A percentile compares a stretch with the other conserved stretches of the same genome.
These are phyloP conservation scores for Nautilus pompilius DNA, from an alignment of 1,140 invertebrate genomes.

Conservation along the genomic window DNA sequence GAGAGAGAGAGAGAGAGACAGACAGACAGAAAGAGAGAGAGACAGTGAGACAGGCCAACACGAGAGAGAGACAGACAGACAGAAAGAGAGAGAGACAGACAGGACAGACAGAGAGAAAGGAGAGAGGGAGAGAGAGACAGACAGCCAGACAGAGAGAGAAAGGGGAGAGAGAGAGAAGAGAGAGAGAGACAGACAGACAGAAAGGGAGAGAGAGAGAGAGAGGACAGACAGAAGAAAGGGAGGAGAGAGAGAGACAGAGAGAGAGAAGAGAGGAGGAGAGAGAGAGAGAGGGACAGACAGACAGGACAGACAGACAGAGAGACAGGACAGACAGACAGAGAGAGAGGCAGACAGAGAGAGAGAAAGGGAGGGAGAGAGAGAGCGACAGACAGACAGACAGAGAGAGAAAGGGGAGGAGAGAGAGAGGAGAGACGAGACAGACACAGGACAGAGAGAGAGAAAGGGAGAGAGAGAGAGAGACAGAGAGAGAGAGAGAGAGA, in stretches of 20 bases:
- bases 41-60: conserved; percentile 1
- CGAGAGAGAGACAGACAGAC: too few relatives aligned
- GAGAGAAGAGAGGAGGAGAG: neutral
- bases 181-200: too few relatives aligned
- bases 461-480: conserved; percentile 11
- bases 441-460: neutral
- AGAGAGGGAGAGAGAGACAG: too few relatives aligned
- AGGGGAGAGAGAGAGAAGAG: too few relatives aligned
- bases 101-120: too few relatives aligned
- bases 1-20: conserved; percentile 4
- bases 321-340: neutral
- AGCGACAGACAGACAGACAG: neutral
- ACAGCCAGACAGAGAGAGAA: too few relatives aligned
- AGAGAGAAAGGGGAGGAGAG: neutral
- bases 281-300: conserved; percentile 6
- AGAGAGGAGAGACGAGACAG: neutral
- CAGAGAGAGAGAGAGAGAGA: neutral
- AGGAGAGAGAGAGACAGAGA: neutral
- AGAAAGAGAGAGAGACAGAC: too few relatives aligned
- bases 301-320: neutral
- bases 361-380: conserved; percentile 8
- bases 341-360: conserved; percentile 2
- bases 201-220: conserved; percentile 6
- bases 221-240: neutral
- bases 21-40: conserved; percentile 13